Conservation (phyloP, 2,113 vertebrate species). For the Taurulus bubalis region DNA sequence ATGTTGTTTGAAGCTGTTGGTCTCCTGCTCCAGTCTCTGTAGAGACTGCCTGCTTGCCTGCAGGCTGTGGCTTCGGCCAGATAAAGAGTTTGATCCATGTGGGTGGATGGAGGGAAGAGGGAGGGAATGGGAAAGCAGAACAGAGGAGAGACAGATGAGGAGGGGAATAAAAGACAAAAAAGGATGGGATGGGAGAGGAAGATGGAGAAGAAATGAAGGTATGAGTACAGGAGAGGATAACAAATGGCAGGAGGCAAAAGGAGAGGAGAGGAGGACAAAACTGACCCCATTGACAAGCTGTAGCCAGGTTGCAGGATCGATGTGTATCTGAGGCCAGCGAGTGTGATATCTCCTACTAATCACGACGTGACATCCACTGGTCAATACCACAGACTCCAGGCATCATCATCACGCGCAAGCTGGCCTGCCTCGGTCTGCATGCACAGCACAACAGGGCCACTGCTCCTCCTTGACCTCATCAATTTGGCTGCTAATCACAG, state of each 20-base stretch:
- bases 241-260: slow-evolving; percentile 23
- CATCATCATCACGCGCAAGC: slow-evolving; percentile 55
- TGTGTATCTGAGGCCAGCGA: slow-evolving; percentile 66
- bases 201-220: slow-evolving; percentile 31
- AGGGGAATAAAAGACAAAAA: slow-evolving; percentile 9
- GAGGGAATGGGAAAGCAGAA: slow-evolving; percentile 59
- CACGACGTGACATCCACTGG: slow-evolving; percentile 72
- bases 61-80: slow-evolving; percentile 78
- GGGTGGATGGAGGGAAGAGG: slow-evolving; percentile 66
- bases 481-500: slow-evolving; percentile 56
- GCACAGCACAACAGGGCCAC: slow-evolving; percentile 51
- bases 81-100: slow-evolving; percentile 83
- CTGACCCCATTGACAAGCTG: slow-evolving; percentile 76
- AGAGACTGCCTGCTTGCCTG: slow-evolving; percentile 72
- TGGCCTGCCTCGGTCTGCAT: slow-evolving; percentile 50
- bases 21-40: slow-evolving; percentile 69
- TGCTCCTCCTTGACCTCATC: slow-evolving; percentile 55
- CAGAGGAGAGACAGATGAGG: slow-evolving; percentile 34
- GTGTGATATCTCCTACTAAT: slow-evolving; percentile 82
- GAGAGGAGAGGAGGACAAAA: slow-evolving; percentile 57
- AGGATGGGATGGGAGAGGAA: slow-evolving; percentile 15
- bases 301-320: slow-evolving; percentile 73
- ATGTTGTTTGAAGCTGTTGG: slow-evolving; percentile 78
- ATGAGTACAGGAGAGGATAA: slow-evolving; percentile 30
- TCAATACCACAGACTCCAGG: slow-evolving; percentile 77